phyloP scores from a whole-genome alignment of 2,113 vertebrate species.

The Hydrochoerus hydrochaeris region DNA sequence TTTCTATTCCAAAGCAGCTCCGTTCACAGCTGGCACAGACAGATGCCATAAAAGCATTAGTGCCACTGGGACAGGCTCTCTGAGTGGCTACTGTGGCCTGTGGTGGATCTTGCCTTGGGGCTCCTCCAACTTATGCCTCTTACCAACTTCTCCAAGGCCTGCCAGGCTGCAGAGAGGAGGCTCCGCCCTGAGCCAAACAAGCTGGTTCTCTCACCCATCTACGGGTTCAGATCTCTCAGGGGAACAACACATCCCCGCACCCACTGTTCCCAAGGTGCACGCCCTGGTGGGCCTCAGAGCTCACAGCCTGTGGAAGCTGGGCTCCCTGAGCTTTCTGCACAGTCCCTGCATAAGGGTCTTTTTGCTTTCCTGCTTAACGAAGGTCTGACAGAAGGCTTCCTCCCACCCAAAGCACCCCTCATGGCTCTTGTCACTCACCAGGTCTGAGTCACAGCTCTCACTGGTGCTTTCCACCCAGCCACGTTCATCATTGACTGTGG shows the following conservation, averaged over 20 bases:
- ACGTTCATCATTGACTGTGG: background rate
- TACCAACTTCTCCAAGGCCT: too few species aligned
- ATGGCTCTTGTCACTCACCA: too few species aligned
- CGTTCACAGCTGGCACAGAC: background rate
- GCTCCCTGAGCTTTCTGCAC: background rate
- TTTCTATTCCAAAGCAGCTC: background rate
- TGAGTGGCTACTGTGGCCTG: background rate
- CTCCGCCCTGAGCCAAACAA: background rate
- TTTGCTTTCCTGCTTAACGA: background rate
- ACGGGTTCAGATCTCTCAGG: background rate
- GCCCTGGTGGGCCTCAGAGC: background rate
- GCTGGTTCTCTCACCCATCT: background rate
- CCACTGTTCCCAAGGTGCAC: background rate
- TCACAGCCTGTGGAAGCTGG: background rate
- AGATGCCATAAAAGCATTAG: rapidly evolving
- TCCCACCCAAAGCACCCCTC: background rate
- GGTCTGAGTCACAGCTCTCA: background rate
- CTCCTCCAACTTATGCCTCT: background rate
- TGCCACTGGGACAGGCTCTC: background rate
- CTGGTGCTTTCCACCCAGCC: background rate
- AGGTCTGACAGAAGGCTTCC: background rate
- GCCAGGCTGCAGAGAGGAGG: background rate
- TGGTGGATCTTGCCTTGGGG: background rate
- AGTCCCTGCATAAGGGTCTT: background rate
- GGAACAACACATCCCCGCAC: background rate